Evolutionary conservation across 1,140 invertebrate genomes (phyloP).

Genomic region (Zophobas atratus): DNA sequence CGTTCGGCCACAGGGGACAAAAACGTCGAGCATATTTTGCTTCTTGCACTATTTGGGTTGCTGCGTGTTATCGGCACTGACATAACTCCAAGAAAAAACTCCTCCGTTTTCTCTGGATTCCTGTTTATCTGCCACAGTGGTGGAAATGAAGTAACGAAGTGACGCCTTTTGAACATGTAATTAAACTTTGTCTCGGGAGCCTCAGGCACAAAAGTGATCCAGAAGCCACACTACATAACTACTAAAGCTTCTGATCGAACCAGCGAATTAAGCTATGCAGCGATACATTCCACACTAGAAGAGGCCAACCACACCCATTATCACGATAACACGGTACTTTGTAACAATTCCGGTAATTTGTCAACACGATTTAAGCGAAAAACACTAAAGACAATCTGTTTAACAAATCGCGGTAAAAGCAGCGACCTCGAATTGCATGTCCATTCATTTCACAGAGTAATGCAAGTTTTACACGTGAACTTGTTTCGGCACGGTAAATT

Average conservation of each 20-base stretch:
- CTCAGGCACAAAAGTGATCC: neutral
- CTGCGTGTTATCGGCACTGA: neutral
- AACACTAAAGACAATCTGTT: conserved; percentile 19
- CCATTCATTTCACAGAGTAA: conserved; percentile 18
- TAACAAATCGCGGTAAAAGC: conserved; percentile 1
- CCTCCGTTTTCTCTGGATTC: neutral
- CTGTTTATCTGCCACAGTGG: neutral
- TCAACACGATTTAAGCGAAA: conserved; percentile 18
- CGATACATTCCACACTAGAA: neutral
- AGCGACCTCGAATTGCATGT: conserved; percentile 15
- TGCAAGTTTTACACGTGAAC: conserved; percentile 17
- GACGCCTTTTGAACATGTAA: neutral
- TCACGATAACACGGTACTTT: neutral
- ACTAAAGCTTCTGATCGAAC: too few species aligned
- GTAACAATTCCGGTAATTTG: neutral
- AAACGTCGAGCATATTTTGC: neutral
- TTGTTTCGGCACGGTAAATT: conserved; percentile 9
- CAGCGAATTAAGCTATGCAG: neutral
- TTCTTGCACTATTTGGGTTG: neutral
- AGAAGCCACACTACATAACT: neutral
- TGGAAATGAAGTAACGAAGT: conserved; percentile 2
- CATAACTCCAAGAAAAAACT: neutral
- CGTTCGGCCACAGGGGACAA: conserved; percentile 11
- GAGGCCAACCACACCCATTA: too few species aligned
- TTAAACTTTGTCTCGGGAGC: neutral